These are phyloP conservation scores for Crepidodera aurea DNA, from an alignment of 2,888 invertebrate genomes.

Conservation along the genomic window DNA sequence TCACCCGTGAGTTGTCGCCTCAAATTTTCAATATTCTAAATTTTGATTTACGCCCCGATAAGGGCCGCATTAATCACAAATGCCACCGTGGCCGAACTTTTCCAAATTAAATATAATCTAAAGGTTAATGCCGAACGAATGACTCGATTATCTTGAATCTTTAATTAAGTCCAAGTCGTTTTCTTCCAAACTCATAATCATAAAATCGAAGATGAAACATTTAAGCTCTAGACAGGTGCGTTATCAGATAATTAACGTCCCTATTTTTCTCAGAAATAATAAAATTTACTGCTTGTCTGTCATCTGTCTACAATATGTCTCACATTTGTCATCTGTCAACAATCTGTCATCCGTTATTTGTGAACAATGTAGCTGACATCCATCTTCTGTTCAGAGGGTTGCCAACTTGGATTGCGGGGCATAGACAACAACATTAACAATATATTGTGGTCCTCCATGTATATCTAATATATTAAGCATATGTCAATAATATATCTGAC, in stretches of 20 bases:
- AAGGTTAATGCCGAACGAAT: slow-evolving; percentile 30
- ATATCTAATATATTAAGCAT: no score
- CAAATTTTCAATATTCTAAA: slow-evolving; percentile 29
- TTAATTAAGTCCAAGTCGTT: slow-evolving; percentile 30
- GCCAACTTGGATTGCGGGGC: no score
- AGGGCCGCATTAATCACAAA: slow-evolving; percentile 28
- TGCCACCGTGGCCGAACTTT: slow-evolving; percentile 27
- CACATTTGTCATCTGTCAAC: no score
- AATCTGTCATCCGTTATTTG: no score
- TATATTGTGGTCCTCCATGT: no score
- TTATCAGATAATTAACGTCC: slow-evolving; percentile 33
- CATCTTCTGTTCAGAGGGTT: no score
- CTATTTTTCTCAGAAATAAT: slow-evolving; percentile 26
- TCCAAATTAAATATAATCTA: slow-evolving; percentile 31
- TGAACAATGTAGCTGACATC: no score
- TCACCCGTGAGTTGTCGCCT: slow-evolving; percentile 22
- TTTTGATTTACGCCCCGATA: slow-evolving; percentile 24
- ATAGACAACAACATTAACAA: no score
- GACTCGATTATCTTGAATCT: slow-evolving; percentile 33
- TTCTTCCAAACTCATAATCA: slow-evolving; percentile 27
- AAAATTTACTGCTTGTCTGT: slow-evolving; percentile 6
- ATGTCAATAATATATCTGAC: no score
- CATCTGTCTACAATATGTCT: no score
- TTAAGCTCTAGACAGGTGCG: slow-evolving; percentile 17
- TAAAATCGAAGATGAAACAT: slow-evolving; percentile 34